phyloP scores from a whole-genome alignment of 2,113 vertebrate species.

The Callocephalon fimbriatum region DNA sequence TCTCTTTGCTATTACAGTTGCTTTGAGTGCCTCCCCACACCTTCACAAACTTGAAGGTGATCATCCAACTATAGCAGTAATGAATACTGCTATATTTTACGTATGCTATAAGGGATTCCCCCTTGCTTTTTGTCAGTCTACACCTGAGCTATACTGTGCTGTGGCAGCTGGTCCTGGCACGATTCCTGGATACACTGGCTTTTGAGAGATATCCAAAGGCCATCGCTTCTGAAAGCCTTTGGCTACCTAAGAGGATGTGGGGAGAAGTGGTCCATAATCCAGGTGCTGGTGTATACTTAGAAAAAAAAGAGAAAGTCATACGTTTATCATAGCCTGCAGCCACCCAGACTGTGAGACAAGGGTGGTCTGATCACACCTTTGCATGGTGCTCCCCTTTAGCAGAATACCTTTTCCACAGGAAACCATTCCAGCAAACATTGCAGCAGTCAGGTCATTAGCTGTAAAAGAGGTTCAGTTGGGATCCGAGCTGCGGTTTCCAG shows the following conservation, averaged over 20 bases:
- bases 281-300: background rate
- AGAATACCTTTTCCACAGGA: background rate
- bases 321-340: background rate
- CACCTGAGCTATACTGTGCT: background rate
- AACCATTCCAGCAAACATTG: background rate
- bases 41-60: background rate
- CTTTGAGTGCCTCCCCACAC: background rate
- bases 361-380: background rate
- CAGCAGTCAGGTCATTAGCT: background rate
- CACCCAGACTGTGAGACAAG: background rate
- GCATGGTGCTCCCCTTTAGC: background rate
- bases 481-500: background rate
- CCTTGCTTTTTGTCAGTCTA: background rate
- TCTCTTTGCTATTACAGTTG: background rate
- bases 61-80: background rate
- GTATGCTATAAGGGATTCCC: background rate
- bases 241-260: background rate
- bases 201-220: background rate
- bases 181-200: background rate
- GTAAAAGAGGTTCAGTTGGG: background rate
- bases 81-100: background rate
- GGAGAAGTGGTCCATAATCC: background rate
- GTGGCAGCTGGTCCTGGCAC: background rate
- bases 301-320: background rate
- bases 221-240: background rate